Base-by-base conservation (phyloP, 2,797 vertebrate genomes). In the Pangasius larnaudii region DNA sequence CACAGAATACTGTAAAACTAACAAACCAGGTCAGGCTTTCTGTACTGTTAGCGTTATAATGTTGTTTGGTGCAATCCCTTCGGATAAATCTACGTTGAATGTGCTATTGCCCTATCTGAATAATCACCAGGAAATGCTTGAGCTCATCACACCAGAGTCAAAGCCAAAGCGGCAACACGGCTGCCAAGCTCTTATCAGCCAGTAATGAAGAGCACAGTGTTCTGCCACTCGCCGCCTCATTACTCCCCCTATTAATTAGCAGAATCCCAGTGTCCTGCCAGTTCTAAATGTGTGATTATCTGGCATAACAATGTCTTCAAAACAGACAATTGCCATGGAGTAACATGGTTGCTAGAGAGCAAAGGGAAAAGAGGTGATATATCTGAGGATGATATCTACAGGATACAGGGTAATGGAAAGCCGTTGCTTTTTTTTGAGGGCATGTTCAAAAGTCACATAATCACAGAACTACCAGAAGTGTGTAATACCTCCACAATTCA, bases 171-270 rank as follows among this genome's bases (percentile, higher is more conserved):
- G 36, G 46, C 56, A 67, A 56, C 53, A 71, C 33, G 33, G 10
- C 85, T 86, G 88, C 87, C 85, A 89, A 71, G 39, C 81, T 49
- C 85, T 86, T 83, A 63, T 88, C 85, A 89, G 65, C 75, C 67
- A 75, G 59, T 88, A 89, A 89, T 89, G 85, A 81, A 85, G 74
- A 88, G 75, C 75, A 49, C 79, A 67, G 71, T 80, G 58, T 87
- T 87, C 74, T 89, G 81, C 72, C 71, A 75, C 87, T 88, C 63
- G 33, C 78, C 63, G 85, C 75, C 86, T 91, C 85, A 87, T 89
- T 85, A 91, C 87, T 86, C 51, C 87, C 19, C 11, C 72, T 88
- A 87, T 87, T 91, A 87, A 91, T 91, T 89, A 89, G 87, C 86
- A 84, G 27, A 71, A n/a, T 69, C 86, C 63, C 71, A 49, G 49